Conservation (phyloP, 2,888 invertebrate genomes). For the Isoperla grammatica region DNA sequence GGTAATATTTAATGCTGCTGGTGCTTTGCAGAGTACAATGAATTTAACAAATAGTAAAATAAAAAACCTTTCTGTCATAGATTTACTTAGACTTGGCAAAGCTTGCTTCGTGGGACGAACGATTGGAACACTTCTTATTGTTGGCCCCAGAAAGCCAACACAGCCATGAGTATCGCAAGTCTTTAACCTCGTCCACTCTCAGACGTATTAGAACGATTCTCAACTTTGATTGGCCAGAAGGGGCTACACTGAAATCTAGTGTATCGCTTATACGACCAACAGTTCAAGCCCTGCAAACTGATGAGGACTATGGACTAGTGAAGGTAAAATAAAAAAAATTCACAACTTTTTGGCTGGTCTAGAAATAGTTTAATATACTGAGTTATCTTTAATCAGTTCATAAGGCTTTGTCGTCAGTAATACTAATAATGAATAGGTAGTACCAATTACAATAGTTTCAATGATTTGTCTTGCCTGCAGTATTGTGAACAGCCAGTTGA, state of each 20-base stretch:
- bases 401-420: too few species aligned
- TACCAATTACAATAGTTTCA: too few species aligned
- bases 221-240: slow-evolving; percentile 45
- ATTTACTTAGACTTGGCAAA: slow-evolving; percentile 44
- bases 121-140: slow-evolving; percentile 49
- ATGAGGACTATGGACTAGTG: slow-evolving; percentile 59
- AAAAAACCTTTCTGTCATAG: slow-evolving; percentile 33
- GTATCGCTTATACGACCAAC: slow-evolving; percentile 60
- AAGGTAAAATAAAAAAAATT: too few species aligned
- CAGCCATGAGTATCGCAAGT: slow-evolving; percentile 43
- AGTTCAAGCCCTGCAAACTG: slow-evolving; percentile 49
- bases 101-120: slow-evolving; percentile 52
- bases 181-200: slow-evolving; percentile 45
- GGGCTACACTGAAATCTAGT: slow-evolving; percentile 46
- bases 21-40: background rate
- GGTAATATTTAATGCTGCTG: background rate
- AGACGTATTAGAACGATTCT: slow-evolving; percentile 52
- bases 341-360: too few species aligned
- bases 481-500: slow-evolving; percentile 52
- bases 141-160: slow-evolving; percentile 33
- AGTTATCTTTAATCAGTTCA: too few species aligned
- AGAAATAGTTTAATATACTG: too few species aligned
- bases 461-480: slow-evolving; percentile 37
- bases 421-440: too few species aligned
- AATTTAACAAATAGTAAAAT: background rate